Percentiles rank a stretch among this genome's conserved stretches.
These are phyloP conservation scores for Dasypus novemcinctus DNA, from an alignment of 2,113 vertebrate species.

Conservation along the genomic window DNA sequence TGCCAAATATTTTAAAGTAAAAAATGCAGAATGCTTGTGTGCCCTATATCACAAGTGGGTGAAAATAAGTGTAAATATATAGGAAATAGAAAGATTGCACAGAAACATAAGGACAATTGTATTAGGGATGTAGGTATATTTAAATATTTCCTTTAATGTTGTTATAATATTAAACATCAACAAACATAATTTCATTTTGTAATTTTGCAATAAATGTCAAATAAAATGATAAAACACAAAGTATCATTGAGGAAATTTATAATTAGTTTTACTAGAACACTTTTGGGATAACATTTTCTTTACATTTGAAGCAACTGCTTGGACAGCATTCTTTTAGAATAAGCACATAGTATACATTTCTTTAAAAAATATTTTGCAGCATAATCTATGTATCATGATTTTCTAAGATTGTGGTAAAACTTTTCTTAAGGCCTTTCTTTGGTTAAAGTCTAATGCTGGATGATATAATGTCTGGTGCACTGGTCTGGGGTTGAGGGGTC, in stretches of 20 bases:
- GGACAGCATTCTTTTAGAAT: neutral
- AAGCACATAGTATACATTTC: neutral
- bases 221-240: neutral
- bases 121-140: neutral
- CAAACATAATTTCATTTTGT: neutral
- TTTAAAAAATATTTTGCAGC: neutral
- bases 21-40: neutral
- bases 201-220: neutral
- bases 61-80: neutral
- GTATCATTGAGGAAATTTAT: neutral
- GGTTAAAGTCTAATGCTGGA: neutral
- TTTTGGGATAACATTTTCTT: neutral
- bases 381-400: neutral
- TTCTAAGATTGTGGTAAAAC: neutral
- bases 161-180: neutral
- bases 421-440: neutral
- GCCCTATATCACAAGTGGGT: neutral
- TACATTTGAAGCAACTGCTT: neutral
- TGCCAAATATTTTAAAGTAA: conserved; percentile 18
- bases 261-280: neutral
- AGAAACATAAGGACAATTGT: neutral
- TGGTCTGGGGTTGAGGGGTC: neutral
- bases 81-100: neutral
- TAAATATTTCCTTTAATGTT: neutral
- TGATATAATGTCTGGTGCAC: neutral